Percentiles rank a stretch among this genome's conserved stretches.
Conservation (phyloP, 2,888 invertebrate species). For the Xestia sexstrigata region DNA sequence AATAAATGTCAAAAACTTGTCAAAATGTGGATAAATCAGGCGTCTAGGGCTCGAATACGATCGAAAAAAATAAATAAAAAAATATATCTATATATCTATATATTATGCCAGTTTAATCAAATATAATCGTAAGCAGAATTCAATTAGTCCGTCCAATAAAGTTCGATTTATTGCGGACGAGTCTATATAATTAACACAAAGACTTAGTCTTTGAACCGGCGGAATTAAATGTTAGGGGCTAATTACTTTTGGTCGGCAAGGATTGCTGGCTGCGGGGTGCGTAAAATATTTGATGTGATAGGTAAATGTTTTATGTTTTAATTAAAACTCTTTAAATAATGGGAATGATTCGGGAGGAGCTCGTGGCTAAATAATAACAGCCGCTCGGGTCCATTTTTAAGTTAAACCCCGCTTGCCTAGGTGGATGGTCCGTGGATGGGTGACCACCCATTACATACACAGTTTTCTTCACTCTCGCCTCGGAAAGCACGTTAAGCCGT, state of each 20-base stretch:
- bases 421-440: too few species aligned
- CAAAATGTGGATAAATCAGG: not conserved
- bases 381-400: too few species aligned
- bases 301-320: constrained; percentile 9
- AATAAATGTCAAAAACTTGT: not conserved
- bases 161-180: constrained; percentile 27
- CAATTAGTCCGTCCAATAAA: constrained; percentile 40
- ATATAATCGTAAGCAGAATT: constrained; percentile 14
- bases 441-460: too few species aligned
- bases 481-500: too few species aligned
- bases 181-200: constrained; percentile 42
- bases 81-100: too few species aligned
- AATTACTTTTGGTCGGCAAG: constrained; percentile 31
- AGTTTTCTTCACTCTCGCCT: too few species aligned
- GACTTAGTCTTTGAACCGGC: constrained; percentile 41
- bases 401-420: too few species aligned
- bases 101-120: constrained; percentile 2
- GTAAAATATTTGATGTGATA: constrained; percentile 3
- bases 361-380: too few species aligned
- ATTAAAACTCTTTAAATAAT: constrained; percentile 10
- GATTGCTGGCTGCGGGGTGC: not conserved
- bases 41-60: not conserved
- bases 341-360: not conserved
- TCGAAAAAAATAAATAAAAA: too few species aligned
- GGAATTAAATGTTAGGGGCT: constrained; percentile 38